Evolutionary conservation across 2,113 vertebrate genomes (phyloP).

Genomic region (Piprites chloris): DNA sequence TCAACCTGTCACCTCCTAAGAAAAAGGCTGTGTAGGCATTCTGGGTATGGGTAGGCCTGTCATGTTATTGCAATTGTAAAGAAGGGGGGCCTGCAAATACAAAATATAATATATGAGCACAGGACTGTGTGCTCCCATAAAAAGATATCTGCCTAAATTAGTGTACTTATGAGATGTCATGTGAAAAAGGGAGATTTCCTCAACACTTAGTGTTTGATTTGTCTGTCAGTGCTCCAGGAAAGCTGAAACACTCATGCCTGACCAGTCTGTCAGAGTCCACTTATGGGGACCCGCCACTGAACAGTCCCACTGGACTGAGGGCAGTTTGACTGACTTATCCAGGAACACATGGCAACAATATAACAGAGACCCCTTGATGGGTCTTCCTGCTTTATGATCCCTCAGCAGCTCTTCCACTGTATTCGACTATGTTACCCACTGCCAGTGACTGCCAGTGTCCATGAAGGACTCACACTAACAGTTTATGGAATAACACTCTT

Average conservation of each 20-base stretch:
- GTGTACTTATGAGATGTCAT: not conserved
- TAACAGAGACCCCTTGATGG: not conserved
- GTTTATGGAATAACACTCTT: not conserved
- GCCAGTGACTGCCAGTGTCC: not conserved
- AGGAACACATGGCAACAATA: not conserved
- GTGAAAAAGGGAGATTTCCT: not conserved
- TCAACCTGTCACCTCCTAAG: not conserved
- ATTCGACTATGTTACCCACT: accelerated
- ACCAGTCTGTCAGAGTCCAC: not conserved
- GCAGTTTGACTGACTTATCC: too few relatives aligned
- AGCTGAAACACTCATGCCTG: not conserved
- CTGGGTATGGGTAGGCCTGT: accelerated
- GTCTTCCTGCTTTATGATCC: too few relatives aligned
- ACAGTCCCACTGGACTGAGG: not conserved
- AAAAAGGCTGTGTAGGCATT: not conserved
- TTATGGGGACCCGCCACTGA: not conserved
- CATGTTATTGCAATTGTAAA: not conserved
- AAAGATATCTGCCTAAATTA: not conserved
- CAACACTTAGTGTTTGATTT: not conserved
- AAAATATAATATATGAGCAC: not conserved
- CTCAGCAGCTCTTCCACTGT: not conserved
- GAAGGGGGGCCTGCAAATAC: not conserved
- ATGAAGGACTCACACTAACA: not conserved
- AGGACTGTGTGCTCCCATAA: not conserved
- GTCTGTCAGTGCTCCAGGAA: not conserved